phyloP scores from a whole-genome alignment of 2,113 vertebrate species.

The Ariopsis seemanni region DNA sequence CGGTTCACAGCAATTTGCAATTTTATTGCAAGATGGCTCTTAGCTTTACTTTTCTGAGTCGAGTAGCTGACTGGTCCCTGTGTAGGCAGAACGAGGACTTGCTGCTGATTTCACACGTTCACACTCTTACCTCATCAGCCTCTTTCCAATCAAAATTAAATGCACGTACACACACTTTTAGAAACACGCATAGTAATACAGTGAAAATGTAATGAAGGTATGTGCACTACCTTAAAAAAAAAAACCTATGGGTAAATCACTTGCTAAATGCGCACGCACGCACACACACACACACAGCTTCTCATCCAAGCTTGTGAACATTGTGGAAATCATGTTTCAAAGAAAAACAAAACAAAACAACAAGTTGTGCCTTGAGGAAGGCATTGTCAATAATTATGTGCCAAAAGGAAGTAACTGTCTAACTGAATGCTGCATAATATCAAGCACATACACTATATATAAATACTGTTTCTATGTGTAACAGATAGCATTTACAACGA shows the following conservation, averaged over 20 bases:
- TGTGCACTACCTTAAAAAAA: slow-evolving; percentile 50
- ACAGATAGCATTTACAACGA: slow-evolving; percentile 71
- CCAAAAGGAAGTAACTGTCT: slow-evolving; percentile 56
- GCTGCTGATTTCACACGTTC: slow-evolving; percentile 23
- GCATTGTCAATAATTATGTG: slow-evolving; percentile 63
- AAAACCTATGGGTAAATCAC: slow-evolving; percentile 28
- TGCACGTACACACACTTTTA: neutral
- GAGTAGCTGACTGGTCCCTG: neutral
- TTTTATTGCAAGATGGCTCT: neutral
- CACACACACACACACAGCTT: slow-evolving; percentile 8
- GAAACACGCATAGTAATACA: slow-evolving; percentile 29
- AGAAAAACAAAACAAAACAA: neutral
- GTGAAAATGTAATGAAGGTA: slow-evolving; percentile 27
- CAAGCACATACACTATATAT: slow-evolving; percentile 55
- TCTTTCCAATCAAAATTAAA: neutral
- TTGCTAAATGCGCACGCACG: neutral
- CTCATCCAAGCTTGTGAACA: slow-evolving; percentile 13
- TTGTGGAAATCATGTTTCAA: slow-evolving; percentile 22
- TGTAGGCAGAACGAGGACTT: neutral
- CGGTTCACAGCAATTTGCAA: neutral
- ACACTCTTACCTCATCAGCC: neutral
- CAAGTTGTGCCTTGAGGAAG: slow-evolving; percentile 25
- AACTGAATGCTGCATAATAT: slow-evolving; percentile 54
- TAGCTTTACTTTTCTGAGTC: neutral
- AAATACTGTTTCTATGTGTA: slow-evolving; percentile 75